Conservation (phyloP, 1,140 invertebrate genomes). For the Rhagoletis pomonella region DNA sequence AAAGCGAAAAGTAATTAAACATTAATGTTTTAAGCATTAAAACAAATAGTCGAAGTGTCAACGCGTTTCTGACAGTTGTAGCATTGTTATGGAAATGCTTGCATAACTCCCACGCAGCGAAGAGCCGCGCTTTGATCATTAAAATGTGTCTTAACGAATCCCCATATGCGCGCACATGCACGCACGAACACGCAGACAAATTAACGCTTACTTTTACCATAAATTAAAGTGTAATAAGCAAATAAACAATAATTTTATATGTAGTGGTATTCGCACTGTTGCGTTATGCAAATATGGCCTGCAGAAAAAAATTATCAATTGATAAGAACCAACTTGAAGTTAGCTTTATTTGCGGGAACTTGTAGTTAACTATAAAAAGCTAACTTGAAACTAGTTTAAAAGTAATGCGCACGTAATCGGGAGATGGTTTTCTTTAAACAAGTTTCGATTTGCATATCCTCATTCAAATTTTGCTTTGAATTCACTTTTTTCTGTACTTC, state of each 20-base stretch:
- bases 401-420: too few species aligned
- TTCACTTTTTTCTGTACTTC: too few species aligned
- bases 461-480: too few species aligned
- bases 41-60: constrained; percentile 24
- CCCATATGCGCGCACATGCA: not conserved
- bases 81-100: not conserved
- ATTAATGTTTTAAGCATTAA: constrained; percentile 45
- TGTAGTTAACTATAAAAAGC: too few species aligned
- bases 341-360: too few species aligned
- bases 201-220: not conserved
- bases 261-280: too few species aligned
- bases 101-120: not conserved
- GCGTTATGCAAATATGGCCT: too few species aligned
- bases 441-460: too few species aligned
- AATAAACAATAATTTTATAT: not conserved
- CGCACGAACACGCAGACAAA: not conserved
- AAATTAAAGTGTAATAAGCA: constrained; percentile 42
- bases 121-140: not conserved
- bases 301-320: too few species aligned
- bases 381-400: too few species aligned
- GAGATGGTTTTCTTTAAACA: too few species aligned
- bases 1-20: constrained; percentile 43
- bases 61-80: not conserved
- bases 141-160: constrained; percentile 16
- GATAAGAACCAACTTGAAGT: too few species aligned